A percentile compares a stretch with the other conserved stretches of the same genome.
Evolutionary conservation across 2,888 invertebrate genomes (phyloP).

Genomic region (Hyposoter dolosus): DNA sequence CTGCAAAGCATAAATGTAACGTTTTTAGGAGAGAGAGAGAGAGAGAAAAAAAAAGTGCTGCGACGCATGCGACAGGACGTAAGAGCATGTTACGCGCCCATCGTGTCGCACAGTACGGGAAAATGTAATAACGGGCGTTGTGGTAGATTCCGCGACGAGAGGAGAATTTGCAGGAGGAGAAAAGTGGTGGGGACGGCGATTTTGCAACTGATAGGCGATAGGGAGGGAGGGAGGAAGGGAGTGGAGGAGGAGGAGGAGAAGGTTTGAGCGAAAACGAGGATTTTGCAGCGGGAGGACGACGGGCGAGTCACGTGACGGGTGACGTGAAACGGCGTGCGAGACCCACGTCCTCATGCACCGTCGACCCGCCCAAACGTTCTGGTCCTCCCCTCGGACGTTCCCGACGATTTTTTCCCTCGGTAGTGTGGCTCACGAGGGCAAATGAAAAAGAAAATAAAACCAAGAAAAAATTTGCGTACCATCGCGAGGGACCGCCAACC

Average conservation of each 20-base stretch:
- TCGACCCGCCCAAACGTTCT: constrained; percentile 77
- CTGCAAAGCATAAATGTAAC: constrained; percentile 7
- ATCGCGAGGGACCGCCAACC: background rate
- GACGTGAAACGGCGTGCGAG: constrained; percentile 80
- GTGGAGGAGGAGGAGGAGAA: background rate
- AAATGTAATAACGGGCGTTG: constrained; percentile 50
- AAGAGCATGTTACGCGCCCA: constrained; percentile 3
- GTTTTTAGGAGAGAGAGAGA: background rate
- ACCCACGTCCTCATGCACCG: constrained; percentile 67
- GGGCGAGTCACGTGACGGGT: constrained; percentile 75
- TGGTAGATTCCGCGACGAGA: constrained; percentile 18
- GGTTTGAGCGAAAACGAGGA: constrained; percentile 39
- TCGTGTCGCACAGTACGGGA: constrained; percentile 27
- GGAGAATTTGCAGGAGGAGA: constrained; percentile 4
- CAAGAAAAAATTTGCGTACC: background rate
- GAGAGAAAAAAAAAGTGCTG: background rate
- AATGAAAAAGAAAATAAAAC: background rate
- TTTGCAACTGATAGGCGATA: background rate
- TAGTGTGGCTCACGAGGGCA: background rate
- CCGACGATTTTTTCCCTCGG: constrained; percentile 18
- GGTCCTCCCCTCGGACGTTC: constrained; percentile 18
- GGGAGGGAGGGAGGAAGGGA: background rate
- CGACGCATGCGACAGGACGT: background rate
- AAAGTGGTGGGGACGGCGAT: constrained; percentile 20
- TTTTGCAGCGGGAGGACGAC: constrained; percentile 30